phyloP scores from a whole-genome alignment of 2,888 invertebrate species.

The Tachina grossa region DNA sequence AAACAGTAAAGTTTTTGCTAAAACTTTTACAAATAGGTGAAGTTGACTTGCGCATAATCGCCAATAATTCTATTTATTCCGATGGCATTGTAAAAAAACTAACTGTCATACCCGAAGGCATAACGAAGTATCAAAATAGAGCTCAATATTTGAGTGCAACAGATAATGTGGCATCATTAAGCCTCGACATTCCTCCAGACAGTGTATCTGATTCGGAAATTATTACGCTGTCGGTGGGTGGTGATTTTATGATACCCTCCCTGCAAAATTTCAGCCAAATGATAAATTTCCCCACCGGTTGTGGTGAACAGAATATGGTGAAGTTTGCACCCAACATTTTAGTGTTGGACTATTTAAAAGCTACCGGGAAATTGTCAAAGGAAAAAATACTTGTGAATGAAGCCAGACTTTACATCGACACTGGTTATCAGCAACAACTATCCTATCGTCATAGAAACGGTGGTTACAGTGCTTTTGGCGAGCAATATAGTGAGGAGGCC shows the following conservation, averaged over 20 bases:
- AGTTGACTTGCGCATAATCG: conserved; percentile 87
- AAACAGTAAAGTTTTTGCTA: conserved; percentile 87
- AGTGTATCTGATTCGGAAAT: conserved; percentile 85
- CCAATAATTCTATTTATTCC: conserved; percentile 80
- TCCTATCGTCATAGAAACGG: conserved; percentile 88
- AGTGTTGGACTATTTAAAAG: conserved; percentile 86
- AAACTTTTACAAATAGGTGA: conserved; percentile 87
- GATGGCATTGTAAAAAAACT: conserved; percentile 87
- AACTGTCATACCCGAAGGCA: conserved; percentile 88
- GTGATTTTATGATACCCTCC: conserved; percentile 83
- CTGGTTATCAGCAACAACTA: conserved; percentile 89
- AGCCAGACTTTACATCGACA: conserved; percentile 78
- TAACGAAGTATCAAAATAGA: conserved; percentile 82
- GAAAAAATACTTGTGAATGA: conserved; percentile 78
- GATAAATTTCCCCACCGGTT: conserved; percentile 86
- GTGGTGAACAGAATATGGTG: conserved; percentile 89
- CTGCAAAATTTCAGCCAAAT: conserved; percentile 85
- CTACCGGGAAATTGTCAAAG: conserved; percentile 69
- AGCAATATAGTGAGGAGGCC: conserved; percentile 84
- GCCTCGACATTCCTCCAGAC: conserved; percentile 86
- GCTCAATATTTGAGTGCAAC: conserved; percentile 15
- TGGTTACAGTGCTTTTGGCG: conserved; percentile 90
- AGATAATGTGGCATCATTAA: background rate
- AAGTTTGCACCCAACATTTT: conserved; percentile 87
- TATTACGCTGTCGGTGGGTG: conserved; percentile 83